These are phyloP conservation scores for Noctilio leporinus DNA, from an alignment of 2,113 vertebrate genomes.

Conservation along the genomic window DNA sequence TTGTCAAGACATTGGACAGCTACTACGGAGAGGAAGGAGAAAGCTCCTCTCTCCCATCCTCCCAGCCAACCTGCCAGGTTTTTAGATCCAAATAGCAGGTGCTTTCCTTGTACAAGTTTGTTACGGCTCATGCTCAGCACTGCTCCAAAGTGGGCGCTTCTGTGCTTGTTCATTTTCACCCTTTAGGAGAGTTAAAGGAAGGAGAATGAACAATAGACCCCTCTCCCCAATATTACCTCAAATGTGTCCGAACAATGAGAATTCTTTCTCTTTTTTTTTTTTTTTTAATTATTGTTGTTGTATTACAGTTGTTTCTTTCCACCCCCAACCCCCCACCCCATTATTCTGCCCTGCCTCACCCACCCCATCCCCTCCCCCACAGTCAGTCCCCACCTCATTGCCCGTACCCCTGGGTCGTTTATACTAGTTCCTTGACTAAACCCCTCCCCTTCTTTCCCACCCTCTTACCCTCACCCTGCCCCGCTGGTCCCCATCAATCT, in stretches of 20 bases:
- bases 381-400: no score
- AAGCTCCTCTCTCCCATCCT: neutral
- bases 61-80: neutral
- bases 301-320: no score
- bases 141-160: neutral
- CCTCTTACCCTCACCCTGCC: no score
- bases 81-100: neutral
- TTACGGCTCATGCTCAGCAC: neutral
- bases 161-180: neutral
- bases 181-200: neutral
- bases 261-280: neutral
- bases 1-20: slow-evolving; percentile 59
- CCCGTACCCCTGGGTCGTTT: no score
- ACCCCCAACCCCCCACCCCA: no score
- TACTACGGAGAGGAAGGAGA: neutral
- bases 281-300: no score
- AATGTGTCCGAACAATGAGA: neutral
- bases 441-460: no score
- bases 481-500: no score
- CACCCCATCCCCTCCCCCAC: no score
- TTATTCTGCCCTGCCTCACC: no score
- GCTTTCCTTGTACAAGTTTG: neutral
- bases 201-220: neutral
- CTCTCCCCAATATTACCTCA: neutral
- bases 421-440: no score